phyloP scores from a whole-genome alignment of 2,888 invertebrate genomes.

The Bugula neritina region DNA sequence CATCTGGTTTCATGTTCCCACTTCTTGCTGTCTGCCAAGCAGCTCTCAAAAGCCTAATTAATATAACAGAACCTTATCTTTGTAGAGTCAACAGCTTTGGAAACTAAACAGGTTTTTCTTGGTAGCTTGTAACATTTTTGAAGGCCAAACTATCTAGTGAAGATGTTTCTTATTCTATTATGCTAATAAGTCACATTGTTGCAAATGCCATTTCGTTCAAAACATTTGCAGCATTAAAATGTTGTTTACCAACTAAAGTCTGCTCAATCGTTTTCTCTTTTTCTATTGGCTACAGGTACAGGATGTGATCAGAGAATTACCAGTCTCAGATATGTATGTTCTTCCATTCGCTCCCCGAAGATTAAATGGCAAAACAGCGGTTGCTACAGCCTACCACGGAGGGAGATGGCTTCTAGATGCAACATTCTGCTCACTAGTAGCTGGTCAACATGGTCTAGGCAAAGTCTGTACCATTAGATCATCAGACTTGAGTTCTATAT shows the following conservation, averaged over 20 bases:
- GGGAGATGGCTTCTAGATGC: background rate
- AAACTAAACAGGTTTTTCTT: too few relatives aligned
- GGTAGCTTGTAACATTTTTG: too few relatives aligned
- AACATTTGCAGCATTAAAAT: background rate
- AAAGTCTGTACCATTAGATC: background rate
- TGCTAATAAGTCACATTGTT: too few relatives aligned
- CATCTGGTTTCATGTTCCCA: background rate
- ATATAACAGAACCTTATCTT: too few relatives aligned
- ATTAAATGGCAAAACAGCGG: background rate
- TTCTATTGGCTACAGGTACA: too few relatives aligned
- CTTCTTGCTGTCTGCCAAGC: background rate
- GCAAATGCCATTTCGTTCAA: too few relatives aligned
- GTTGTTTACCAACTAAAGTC: too few relatives aligned
- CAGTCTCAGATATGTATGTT: slow-evolving; percentile 5
- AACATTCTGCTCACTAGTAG: background rate
- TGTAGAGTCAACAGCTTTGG: too few relatives aligned
- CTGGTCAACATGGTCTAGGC: background rate
- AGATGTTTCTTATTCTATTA: too few relatives aligned
- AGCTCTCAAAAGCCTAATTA: too few relatives aligned
- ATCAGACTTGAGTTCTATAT: background rate
- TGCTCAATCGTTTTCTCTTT: too few relatives aligned
- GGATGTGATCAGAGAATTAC: background rate
- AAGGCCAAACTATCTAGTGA: too few relatives aligned
- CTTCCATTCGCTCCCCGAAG: background rate
- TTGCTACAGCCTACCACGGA: background rate